phyloP scores from a whole-genome alignment of 2,888 invertebrate species.

The Zootermopsis nevadensis region DNA sequence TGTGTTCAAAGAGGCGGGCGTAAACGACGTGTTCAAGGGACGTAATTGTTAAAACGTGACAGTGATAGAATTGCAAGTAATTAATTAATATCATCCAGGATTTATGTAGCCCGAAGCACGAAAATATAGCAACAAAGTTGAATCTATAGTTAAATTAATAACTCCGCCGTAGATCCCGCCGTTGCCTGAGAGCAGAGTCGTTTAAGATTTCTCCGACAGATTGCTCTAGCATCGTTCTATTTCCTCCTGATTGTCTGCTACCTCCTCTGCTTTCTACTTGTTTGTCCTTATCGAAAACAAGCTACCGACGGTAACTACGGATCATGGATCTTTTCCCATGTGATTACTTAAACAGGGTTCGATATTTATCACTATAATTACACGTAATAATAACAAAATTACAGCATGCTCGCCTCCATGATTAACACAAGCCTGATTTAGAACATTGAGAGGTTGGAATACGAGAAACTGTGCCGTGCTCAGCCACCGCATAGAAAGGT shows the following conservation, averaged over 20 bases:
- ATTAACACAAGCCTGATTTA: conserved; percentile 36
- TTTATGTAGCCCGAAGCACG: too few species aligned
- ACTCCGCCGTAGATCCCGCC: too few species aligned
- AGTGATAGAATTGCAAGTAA: too few species aligned
- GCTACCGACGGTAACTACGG: background rate
- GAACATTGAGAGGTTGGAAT: background rate
- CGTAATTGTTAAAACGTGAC: too few species aligned
- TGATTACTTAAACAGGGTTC: background rate
- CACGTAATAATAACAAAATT: conserved; percentile 37
- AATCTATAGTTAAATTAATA: too few species aligned
- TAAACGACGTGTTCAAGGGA: too few species aligned
- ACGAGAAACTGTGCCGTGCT: background rate
- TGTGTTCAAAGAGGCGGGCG: too few species aligned
- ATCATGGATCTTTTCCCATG: background rate
- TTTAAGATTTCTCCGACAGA: background rate
- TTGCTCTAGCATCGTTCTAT: background rate
- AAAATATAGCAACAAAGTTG: too few species aligned
- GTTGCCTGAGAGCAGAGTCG: too few species aligned
- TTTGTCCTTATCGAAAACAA: background rate
- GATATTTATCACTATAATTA: conserved; percentile 34
- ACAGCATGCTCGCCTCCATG: background rate
- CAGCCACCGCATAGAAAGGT: background rate
- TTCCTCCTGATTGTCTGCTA: background rate
- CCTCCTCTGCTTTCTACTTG: background rate
- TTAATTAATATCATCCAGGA: too few species aligned